Percentiles rank a stretch among this genome's conserved stretches.
These are phyloP conservation scores for Drosophila sordidapex DNA, from an alignment of 2,888 invertebrate genomes.

Conservation along the genomic window DNA sequence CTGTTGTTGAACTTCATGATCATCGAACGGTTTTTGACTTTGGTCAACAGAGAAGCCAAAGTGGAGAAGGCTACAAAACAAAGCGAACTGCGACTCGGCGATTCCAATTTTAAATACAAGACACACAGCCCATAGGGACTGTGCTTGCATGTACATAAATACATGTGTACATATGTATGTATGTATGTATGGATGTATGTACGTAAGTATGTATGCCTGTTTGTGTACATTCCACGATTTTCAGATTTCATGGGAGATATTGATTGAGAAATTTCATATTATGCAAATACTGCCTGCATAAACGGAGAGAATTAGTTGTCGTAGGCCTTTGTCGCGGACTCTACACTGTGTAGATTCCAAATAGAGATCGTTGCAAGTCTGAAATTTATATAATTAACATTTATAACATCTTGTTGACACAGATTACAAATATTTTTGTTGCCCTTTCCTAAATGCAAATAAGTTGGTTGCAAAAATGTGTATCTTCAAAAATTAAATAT, in stretches of 20 bases:
- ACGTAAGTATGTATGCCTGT: not conserved
- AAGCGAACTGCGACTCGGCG: conserved; percentile 17
- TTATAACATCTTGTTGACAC: conserved; percentile 7
- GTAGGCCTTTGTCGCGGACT: conserved; percentile 12
- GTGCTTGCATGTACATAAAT: conserved; percentile 1
- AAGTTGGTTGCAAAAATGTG: not conserved
- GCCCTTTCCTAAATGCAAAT: conserved; percentile 10
- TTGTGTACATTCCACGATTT: conserved; percentile 11
- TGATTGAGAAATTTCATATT: conserved; percentile 51
- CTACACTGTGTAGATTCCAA: conserved; percentile 12
- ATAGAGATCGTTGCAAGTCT: conserved; percentile 56
- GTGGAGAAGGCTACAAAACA: conserved; percentile 45
- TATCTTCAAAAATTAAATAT: not conserved
- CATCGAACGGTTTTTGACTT: conserved; percentile 77
- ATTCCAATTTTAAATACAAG: conserved; percentile 56
- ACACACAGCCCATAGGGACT: conserved; percentile 11
- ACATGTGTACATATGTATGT: not conserved
- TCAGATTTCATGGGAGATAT: conserved; percentile 58
- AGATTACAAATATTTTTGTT: not conserved
- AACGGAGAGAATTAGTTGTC: conserved; percentile 48
- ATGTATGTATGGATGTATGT: not conserved
- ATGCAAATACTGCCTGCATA: conserved; percentile 53
- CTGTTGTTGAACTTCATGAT: conserved; percentile 71
- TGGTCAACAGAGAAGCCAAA: conserved; percentile 64
- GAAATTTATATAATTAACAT: conserved; percentile 32